A percentile compares a stretch with the other conserved stretches of the same genome.
phyloP scores from a whole-genome alignment of 2,113 vertebrate species.

The Sebastes schlegelii region DNA sequence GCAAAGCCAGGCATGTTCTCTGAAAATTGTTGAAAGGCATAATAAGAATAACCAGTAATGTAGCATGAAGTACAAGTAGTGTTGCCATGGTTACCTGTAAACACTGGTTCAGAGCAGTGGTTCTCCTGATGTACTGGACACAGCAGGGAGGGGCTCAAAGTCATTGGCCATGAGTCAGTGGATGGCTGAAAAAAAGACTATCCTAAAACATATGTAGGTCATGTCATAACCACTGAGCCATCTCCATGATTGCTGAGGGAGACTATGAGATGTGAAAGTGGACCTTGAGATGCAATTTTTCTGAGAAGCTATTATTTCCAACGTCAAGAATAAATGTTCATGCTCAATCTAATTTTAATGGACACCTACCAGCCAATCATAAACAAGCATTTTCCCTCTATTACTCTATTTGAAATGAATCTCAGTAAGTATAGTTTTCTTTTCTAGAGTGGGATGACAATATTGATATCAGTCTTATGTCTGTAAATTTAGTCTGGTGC shows the following conservation, averaged over 20 bases:
- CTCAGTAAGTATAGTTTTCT: too few relatives aligned
- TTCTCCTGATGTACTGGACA: not conserved
- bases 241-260: not conserved
- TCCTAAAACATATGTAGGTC: not conserved
- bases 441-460: too few relatives aligned
- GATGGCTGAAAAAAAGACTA: not conserved
- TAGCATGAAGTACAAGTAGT: slow-evolving; percentile 11
- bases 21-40: slow-evolving; percentile 19
- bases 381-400: not conserved
- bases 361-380: not conserved
- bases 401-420: too few relatives aligned
- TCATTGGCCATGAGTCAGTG: slow-evolving; percentile 9
- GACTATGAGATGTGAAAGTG: not conserved
- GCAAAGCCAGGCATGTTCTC: slow-evolving; percentile 17
- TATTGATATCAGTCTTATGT: not conserved
- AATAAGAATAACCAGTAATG: slow-evolving; percentile 13
- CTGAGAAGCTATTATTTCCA: not conserved
- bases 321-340: not conserved
- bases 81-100: slow-evolving; percentile 51
- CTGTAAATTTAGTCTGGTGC: not conserved
- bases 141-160: not conserved
- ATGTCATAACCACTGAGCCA: not conserved
- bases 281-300: not conserved
- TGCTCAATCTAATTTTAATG: not conserved
- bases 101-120: slow-evolving; percentile 10